These are phyloP conservation scores for Polietes domitor DNA, from an alignment of 2,888 invertebrate genomes.

Conservation along the genomic window DNA sequence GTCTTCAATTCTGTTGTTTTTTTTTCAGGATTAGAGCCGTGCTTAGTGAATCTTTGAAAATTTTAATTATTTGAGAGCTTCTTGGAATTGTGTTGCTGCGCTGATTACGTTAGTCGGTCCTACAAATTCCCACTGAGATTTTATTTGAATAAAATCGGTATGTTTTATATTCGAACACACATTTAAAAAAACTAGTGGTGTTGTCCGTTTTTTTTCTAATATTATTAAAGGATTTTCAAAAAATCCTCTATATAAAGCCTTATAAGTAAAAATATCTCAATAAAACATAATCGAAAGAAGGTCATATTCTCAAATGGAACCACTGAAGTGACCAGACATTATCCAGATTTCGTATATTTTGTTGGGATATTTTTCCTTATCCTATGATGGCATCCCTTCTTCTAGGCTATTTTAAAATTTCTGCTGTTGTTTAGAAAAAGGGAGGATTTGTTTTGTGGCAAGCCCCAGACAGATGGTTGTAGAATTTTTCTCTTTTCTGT, in stretches of 20 bases:
- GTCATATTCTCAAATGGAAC: background rate
- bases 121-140: background rate
- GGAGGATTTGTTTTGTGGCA: constrained; percentile 17
- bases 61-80: too few relatives aligned
- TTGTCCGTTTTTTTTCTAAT: background rate
- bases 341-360: background rate
- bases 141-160: background rate
- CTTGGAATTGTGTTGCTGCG: too few relatives aligned
- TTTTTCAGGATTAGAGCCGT: too few relatives aligned
- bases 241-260: constrained; percentile 21
- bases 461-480: background rate
- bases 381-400: constrained; percentile 1
- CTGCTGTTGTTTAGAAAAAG: constrained; percentile 23
- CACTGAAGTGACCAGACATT: background rate
- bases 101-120: too few relatives aligned
- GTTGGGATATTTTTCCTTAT: constrained; percentile 3
- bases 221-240: constrained; percentile 23
- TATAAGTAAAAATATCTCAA: constrained; percentile 18
- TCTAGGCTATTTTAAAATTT: constrained; percentile 6
- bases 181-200: constrained; percentile 11
- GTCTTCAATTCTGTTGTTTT: too few relatives aligned
- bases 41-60: too few relatives aligned
- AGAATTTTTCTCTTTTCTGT: background rate
- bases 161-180: background rate
- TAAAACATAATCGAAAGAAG: constrained; percentile 2